Evolutionary conservation across 2,797 vertebrate species (phyloP).

Genomic region (Cyprinodon diabolis): DNA sequence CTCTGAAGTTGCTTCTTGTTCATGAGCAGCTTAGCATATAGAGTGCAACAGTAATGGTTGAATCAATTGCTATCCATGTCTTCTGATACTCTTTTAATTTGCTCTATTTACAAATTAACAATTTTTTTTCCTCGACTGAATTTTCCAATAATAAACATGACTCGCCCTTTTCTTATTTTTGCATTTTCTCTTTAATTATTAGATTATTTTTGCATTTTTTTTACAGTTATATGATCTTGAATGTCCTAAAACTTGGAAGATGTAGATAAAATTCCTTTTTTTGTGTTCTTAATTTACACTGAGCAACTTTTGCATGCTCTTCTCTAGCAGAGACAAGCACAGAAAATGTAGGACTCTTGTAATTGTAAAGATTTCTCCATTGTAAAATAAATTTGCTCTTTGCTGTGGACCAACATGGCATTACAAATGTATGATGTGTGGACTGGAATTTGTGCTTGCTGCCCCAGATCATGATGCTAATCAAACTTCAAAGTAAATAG

Average conservation of each 20-base stretch:
- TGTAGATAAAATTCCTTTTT: not conserved
- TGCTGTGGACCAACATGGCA: constrained; percentile 4
- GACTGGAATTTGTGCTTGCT: constrained; percentile 11
- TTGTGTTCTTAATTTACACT: not conserved
- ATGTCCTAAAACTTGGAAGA: not conserved
- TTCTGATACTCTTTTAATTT: not conserved
- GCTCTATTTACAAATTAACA: not conserved
- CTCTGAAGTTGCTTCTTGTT: too few species aligned
- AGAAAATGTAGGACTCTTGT: not conserved
- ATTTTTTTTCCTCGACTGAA: not conserved
- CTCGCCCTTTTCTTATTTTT: not conserved
- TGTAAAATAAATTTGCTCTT: constrained; percentile 7
- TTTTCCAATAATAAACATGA: not conserved
- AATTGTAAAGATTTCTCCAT: not conserved
- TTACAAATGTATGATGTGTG: constrained; percentile 6
- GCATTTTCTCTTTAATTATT: too few species aligned
- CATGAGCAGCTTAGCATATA: too few species aligned
- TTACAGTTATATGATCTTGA: not conserved
- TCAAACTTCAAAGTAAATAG: constrained; percentile 55
- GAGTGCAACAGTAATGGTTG: not conserved
- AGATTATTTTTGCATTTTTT: too few species aligned
- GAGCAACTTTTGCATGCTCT: not conserved
- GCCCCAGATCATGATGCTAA: constrained; percentile 31
- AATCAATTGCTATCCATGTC: not conserved
- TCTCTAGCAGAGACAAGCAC: not conserved